Conservation (phyloP, 2,113 vertebrate genomes). For the Gambusia holbrooki region DNA sequence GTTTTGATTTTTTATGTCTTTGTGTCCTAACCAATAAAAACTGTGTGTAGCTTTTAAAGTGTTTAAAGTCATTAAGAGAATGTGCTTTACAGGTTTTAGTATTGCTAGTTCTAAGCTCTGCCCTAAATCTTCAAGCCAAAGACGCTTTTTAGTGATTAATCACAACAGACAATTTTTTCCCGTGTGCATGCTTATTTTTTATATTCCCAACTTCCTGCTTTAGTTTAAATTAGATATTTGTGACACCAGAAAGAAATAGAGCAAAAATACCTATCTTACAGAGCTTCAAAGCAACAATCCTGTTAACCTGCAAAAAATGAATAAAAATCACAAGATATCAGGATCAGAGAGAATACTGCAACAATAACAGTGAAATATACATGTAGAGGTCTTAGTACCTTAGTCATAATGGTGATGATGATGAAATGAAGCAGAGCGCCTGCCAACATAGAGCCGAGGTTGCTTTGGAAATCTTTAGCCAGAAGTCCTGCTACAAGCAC, state of each 20-base stretch:
- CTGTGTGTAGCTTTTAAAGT: no score
- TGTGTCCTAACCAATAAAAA: no score
- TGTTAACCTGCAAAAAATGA: constrained; percentile 84
- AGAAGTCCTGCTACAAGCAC: constrained; percentile 80
- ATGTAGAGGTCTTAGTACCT: constrained; percentile 55
- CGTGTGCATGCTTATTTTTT: not conserved
- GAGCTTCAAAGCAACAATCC: constrained; percentile 83
- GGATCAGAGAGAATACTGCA: not conserved
- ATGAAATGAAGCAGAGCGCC: constrained; percentile 90
- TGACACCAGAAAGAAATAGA: not conserved
- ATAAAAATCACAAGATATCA: not conserved
- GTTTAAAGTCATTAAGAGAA: not conserved
- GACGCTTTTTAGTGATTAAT: no score
- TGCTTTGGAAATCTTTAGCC: constrained; percentile 73
- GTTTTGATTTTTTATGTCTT: not conserved
- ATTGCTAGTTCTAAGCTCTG: not conserved
- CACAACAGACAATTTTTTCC: not conserved
- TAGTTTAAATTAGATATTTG: not conserved
- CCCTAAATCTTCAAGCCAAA: not conserved
- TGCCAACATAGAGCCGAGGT: constrained; percentile 77
- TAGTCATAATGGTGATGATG: constrained; percentile 89
- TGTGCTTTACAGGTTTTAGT: not conserved
- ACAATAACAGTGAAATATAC: not conserved
- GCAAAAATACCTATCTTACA: constrained; percentile 84
- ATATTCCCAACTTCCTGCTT: not conserved